phyloP scores from a whole-genome alignment of 2,113 vertebrate genomes.

The Tetrao urogallus region DNA sequence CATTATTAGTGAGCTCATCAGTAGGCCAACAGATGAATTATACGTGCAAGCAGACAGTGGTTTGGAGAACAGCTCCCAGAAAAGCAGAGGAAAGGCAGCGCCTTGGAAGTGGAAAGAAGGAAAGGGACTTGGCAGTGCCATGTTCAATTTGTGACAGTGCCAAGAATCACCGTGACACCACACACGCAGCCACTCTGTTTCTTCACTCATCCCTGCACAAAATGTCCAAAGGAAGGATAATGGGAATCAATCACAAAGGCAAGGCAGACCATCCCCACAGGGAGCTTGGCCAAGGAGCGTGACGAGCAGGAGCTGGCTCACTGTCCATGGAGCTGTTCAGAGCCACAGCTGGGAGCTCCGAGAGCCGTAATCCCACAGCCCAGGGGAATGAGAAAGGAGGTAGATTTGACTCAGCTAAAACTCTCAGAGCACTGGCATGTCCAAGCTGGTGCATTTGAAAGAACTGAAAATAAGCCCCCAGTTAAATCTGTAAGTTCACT shows the following conservation, averaged over 20 bases:
- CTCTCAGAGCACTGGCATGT: background rate
- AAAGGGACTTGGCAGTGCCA: rapidly evolving
- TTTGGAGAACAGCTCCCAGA: background rate
- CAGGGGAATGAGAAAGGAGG: background rate
- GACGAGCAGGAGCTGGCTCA: rapidly evolving
- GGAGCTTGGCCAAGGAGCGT: background rate
- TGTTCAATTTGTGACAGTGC: background rate
- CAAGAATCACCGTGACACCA: background rate
- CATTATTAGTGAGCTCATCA: background rate
- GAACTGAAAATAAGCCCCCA: background rate
- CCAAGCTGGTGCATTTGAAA: background rate
- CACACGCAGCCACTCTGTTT: rapidly evolving
- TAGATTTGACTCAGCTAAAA: background rate
- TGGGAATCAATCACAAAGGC: background rate
- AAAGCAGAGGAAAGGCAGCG: background rate
- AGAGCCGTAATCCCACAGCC: rapidly evolving
- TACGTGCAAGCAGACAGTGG: background rate
- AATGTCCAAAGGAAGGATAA: background rate
- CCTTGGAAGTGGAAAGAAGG: background rate
- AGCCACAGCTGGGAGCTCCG: background rate
- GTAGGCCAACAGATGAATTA: background rate
- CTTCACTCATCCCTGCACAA: background rate
- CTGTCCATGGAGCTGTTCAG: background rate
- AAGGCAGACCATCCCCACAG: background rate
- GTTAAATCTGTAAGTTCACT: background rate